A percentile compares a stretch with the other conserved stretches of the same genome.
phyloP scores from a whole-genome alignment of 2,888 invertebrate species.

The Meliscaeva auricollis region DNA sequence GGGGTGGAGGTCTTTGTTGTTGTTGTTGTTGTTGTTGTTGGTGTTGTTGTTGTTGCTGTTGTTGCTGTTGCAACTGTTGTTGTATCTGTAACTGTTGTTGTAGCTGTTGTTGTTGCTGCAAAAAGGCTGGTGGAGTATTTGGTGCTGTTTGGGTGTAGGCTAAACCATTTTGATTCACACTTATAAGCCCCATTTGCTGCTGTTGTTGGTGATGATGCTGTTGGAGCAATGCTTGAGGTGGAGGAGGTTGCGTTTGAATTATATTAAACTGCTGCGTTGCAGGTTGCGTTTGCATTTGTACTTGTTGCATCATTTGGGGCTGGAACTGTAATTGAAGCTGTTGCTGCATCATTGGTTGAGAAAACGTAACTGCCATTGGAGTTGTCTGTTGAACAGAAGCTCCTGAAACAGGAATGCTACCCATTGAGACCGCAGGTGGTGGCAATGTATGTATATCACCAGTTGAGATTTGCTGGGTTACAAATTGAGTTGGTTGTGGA shows the following conservation, averaged over 20 bases:
- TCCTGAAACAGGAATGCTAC: conserved; percentile 58
- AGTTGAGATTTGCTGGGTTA: conserved; percentile 66
- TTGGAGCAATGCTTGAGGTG: conserved; percentile 54
- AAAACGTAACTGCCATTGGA: conserved; percentile 66
- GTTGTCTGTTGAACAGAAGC: conserved; percentile 60
- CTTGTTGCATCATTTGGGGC: conserved; percentile 69
- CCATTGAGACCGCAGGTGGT: conserved; percentile 64
- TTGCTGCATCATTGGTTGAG: conserved; percentile 69
- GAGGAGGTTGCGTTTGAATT: conserved; percentile 67
- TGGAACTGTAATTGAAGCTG: conserved; percentile 69
- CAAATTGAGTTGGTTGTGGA: conserved; percentile 61
- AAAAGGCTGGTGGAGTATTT: conserved; percentile 39
- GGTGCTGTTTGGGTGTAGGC: conserved; percentile 58
- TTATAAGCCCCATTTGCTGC: conserved; percentile 59
- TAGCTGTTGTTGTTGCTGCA: conserved; percentile 53
- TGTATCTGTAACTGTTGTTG: neutral
- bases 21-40: neutral
- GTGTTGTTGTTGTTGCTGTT: too few relatives aligned
- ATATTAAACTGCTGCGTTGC: conserved; percentile 67
- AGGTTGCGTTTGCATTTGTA: conserved; percentile 67
- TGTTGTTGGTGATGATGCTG: conserved; percentile 52
- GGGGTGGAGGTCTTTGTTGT: conserved; percentile 30
- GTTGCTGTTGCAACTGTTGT: conserved; percentile 25
- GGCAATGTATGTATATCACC: conserved; percentile 59
- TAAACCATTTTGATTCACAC: conserved; percentile 64